Conservation (phyloP, 2,113 vertebrate genomes). For the Mesembrinibis cayennensis region DNA sequence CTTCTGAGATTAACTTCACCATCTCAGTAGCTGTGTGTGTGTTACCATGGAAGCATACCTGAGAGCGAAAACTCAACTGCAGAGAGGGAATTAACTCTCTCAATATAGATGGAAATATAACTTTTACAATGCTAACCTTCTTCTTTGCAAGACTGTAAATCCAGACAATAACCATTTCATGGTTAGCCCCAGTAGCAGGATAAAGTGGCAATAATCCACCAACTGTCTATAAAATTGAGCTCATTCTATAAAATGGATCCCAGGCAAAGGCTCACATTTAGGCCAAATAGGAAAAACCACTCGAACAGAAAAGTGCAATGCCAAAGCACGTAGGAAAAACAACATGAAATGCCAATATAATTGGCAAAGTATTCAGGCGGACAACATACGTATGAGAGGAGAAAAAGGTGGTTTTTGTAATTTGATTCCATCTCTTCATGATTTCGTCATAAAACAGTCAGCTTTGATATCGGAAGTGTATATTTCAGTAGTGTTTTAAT, state of each 20-base stretch:
- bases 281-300: neutral
- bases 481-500: neutral
- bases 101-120: neutral
- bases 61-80: neutral
- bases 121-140: neutral
- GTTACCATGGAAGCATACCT: constrained; percentile 52
- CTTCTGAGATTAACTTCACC: neutral
- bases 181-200: neutral
- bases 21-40: neutral
- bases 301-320: neutral
- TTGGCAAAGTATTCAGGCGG: neutral
- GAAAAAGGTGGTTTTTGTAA: neutral
- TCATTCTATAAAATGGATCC: neutral
- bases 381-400: neutral
- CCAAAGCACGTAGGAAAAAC: neutral
- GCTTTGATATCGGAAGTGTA: neutral
- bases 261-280: neutral
- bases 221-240: neutral
- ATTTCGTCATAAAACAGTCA: neutral
- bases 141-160: neutral
- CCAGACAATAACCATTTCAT: neutral
- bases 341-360: neutral
- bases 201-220: neutral
- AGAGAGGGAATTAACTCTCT: neutral
- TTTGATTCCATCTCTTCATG: neutral